Base-by-base conservation (phyloP, 2,888 invertebrate genomes). In the Dynastes grantii region DNA sequence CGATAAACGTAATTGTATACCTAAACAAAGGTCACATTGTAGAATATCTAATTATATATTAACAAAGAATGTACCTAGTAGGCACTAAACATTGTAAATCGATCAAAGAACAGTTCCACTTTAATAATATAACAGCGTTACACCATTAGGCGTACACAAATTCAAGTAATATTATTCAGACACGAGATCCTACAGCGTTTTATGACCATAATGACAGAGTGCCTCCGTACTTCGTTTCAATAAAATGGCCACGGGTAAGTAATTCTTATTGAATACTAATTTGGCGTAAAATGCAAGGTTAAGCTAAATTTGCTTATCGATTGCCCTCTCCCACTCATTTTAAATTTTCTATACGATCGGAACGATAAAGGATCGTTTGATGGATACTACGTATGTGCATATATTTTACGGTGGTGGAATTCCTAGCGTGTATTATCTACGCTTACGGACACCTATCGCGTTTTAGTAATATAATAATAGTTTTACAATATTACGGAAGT, bases 181-280 rank as follows among this genome's bases (percentile, higher is more conserved):
- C 73, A 75, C 73, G 73, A 75, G 61, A 75, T 61, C 63, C 73
- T 40, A 61, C 61, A 55, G 61, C 49, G 61, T 75, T 75, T 61
- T 75, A 75, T 27, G 61, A 29, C 73, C 45, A 61, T 75, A 75
- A 75, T 75, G 73, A 75, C 73, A 75, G 73, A 75, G 61, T 49
- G 63, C 61, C 45, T 51, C 45, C 73, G 55, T 75, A 63, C 61
- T 61, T 61, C 40, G 73, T 75, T 75, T 75, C 73, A 75, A 75
- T 75, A 75, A 75, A 75, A 75, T 75, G 61, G 61, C 73, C 73
- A 75, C 49, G 73, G 73, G 73, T 77, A 77, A 77, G 77, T 77
- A 77, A 67, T 77, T 77, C 77, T 77, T 67, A 77, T 77, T 67
- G 68, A 77, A 77, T 77, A 68, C 77, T 77, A 77, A 77, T 77